Evolutionary conservation across 1,140 invertebrate species (phyloP).

Genomic region (Linepithema humile): DNA sequence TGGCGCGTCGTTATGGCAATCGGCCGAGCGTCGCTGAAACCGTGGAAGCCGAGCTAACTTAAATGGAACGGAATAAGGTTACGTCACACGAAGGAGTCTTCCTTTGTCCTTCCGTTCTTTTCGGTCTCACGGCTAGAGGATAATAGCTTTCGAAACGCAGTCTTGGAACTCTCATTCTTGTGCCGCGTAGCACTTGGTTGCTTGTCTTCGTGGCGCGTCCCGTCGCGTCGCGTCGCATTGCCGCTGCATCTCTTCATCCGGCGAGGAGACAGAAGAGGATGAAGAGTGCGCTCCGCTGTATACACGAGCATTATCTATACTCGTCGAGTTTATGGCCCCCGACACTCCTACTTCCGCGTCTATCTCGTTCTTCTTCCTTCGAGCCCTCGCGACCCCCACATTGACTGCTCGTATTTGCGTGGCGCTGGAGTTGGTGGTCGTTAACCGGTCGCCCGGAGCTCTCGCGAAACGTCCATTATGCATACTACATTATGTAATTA

Average conservation of each 20-base stretch:
- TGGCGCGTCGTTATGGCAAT: not conserved
- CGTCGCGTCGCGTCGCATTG: not conserved
- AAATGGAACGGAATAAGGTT: slow-evolving; percentile 45
- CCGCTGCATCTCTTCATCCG: slow-evolving; percentile 1
- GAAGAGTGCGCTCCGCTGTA: slow-evolving; percentile 17
- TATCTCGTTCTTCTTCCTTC: not conserved
- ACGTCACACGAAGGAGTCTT: slow-evolving; percentile 19
- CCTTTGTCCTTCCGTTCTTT: not conserved
- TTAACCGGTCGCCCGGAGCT: slow-evolving; percentile 4
- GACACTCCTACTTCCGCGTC: slow-evolving; percentile 15
- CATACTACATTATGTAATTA: slow-evolving; percentile 16
- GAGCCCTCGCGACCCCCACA: not conserved
- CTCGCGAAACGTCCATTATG: slow-evolving; percentile 12
- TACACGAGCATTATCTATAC: slow-evolving; percentile 32
- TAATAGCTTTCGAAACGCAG: slow-evolving; percentile 50
- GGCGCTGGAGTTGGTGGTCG: not conserved
- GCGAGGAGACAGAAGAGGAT: not conserved
- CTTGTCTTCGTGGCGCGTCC: not conserved
- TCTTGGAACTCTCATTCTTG: slow-evolving; percentile 14
- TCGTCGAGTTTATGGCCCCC: slow-evolving; percentile 22
- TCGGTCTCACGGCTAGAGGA: slow-evolving; percentile 20
- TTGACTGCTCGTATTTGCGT: not conserved
- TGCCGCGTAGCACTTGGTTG: not conserved
- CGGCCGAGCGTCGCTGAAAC: not conserved
- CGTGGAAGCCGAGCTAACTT: slow-evolving; percentile 38